Percentiles rank a stretch among this genome's conserved stretches.
phyloP scores from a whole-genome alignment of 2,888 invertebrate genomes.

The Liodrosophila aerea region DNA sequence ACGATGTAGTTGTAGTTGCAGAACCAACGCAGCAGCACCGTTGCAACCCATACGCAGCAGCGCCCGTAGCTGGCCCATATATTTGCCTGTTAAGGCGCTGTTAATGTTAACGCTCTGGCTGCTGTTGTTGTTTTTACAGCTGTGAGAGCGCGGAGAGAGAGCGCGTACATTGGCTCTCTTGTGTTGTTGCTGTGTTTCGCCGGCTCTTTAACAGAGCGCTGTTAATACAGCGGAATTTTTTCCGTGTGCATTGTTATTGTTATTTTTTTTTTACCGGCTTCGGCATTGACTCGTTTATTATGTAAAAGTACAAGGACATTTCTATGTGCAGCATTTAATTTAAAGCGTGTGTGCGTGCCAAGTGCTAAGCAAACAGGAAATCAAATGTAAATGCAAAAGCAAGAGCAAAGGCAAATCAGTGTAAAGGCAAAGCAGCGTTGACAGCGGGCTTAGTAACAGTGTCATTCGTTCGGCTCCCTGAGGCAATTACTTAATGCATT shows the following conservation, averaged over 20 bases:
- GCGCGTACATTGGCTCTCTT: slow-evolving; percentile 10
- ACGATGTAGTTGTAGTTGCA: slow-evolving; percentile 26
- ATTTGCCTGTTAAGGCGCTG: background rate
- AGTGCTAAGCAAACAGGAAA: slow-evolving; percentile 59
- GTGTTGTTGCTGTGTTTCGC: slow-evolving; percentile 50
- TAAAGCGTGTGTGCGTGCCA: slow-evolving; percentile 62
- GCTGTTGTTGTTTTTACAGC: slow-evolving; percentile 48
- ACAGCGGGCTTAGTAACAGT: slow-evolving; percentile 36
- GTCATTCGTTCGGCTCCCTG: background rate
- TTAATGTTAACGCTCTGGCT: slow-evolving; percentile 3
- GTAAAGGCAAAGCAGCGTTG: slow-evolving; percentile 34
- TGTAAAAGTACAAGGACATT: slow-evolving; percentile 77
- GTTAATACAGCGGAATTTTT: slow-evolving; percentile 30
- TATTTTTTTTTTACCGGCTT: slow-evolving; percentile 39
- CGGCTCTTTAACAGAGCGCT: slow-evolving; percentile 60
- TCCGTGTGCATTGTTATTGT: too few relatives aligned
- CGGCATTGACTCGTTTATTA: slow-evolving; percentile 65
- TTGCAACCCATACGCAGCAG: slow-evolving; percentile 64
- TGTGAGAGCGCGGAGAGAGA: slow-evolving; percentile 21
- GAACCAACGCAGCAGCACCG: slow-evolving; percentile 31
- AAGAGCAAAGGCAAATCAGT: slow-evolving; percentile 12
- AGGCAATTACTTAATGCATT: slow-evolving; percentile 52
- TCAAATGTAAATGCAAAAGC: background rate
- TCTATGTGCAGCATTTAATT: slow-evolving; percentile 41
- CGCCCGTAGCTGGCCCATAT: slow-evolving; percentile 31